Evolutionary conservation across 2,888 invertebrate genomes (phyloP).

Genomic region (Cryptosula pallasiana): DNA sequence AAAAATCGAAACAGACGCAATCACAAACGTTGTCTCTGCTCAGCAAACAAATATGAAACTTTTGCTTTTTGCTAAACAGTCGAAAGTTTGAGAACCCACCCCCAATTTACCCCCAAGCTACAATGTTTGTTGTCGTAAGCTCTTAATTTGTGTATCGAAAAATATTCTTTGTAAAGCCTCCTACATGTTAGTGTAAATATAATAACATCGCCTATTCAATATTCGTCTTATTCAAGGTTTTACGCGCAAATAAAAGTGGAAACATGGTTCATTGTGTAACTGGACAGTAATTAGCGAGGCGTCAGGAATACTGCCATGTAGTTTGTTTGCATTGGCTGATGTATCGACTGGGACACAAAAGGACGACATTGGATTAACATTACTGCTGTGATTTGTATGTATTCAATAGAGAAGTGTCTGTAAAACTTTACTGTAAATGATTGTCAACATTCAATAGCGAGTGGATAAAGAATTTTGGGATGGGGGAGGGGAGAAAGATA

Average conservation of each 20-base stretch:
- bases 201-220: background rate
- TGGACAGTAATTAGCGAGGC: background rate
- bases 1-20: slow-evolving; percentile 14
- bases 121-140: background rate
- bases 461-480: too few species aligned
- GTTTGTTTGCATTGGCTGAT: slow-evolving; percentile 17
- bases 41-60: slow-evolving; percentile 4
- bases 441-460: too few species aligned
- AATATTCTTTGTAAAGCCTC: slow-evolving; percentile 1
- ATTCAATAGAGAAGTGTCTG: background rate
- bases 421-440: too few species aligned
- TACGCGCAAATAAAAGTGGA: background rate
- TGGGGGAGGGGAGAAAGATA: too few species aligned
- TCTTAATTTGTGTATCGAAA: background rate
- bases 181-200: slow-evolving; percentile 1
- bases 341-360: background rate
- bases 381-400: background rate
- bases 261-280: background rate
- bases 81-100: background rate
- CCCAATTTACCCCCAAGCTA: background rate
- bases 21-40: background rate
- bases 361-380: background rate
- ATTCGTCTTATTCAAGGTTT: background rate
- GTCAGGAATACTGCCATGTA: background rate
- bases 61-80: background rate